Evolutionary conservation across 2,888 invertebrate species (phyloP).

Genomic region (Apantesis nais): DNA sequence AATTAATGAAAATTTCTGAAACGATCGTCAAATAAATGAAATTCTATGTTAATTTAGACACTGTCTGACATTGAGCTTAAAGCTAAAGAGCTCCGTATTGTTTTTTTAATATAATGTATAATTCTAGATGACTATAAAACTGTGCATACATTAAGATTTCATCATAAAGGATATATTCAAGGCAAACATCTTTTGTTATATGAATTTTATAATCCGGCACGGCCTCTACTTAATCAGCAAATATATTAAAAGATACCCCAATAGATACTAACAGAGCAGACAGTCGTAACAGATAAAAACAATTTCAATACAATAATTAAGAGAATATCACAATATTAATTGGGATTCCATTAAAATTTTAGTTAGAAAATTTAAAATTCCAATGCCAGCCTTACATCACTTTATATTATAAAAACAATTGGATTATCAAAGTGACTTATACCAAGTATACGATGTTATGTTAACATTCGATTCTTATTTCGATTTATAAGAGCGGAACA

Average conservation of each 20-base stretch:
- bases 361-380: neutral
- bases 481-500: slow-evolving; percentile 57
- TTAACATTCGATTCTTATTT: slow-evolving; percentile 45
- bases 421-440: slow-evolving; percentile 19
- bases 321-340: neutral
- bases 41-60: neutral
- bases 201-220: slow-evolving; percentile 6
- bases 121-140: neutral
- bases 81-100: neutral
- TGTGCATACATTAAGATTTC: neutral
- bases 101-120: neutral
- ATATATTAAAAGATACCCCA: neutral
- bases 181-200: slow-evolving; percentile 4
- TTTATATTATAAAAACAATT: neutral
- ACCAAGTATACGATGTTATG: slow-evolving; percentile 20
- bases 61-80: too few species aligned
- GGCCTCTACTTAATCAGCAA: neutral
- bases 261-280: neutral
- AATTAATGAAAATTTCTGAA: neutral
- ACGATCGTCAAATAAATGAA: neutral
- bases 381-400: neutral
- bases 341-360: neutral
- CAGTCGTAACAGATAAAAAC: neutral
- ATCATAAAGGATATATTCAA: slow-evolving; percentile 3
- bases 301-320: neutral